Evolutionary conservation across 2,113 vertebrate genomes (phyloP), one percentile per base, ranked within the genome.

Genomic region (Rhinolophus ferrumequinum): DNA sequence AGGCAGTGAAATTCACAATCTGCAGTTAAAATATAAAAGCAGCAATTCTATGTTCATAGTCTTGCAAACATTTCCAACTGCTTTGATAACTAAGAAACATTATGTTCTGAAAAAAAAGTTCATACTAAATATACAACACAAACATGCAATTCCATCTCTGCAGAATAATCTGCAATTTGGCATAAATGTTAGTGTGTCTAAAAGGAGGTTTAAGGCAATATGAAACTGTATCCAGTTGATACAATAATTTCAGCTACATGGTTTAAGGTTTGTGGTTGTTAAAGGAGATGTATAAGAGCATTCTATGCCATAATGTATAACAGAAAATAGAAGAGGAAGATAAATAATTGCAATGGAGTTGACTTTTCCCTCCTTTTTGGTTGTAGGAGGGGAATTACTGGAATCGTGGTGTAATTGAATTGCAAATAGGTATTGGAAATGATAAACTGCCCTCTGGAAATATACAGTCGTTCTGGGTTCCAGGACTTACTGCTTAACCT

Each of bases 1-100:
- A 99, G 99, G 99, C 99, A 99, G 99, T 99, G 99, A 99, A 99
- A 99, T 99, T 99, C 99, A 99, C 99, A 99, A 99, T 99, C 98
- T 99, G 99, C 99, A 99, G 99, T 99, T 99, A 98, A 98, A 99
- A 99, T 99, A 99, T 98, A 98, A 99, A 99, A 99, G 99, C 99
- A 99, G 99, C 99, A 99, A 99, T 98, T 99, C 99, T 99, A 99
- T 99, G 98, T 99, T 98, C 98, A 99, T 99, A 99, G 99, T 99
- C 99, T 99, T 99, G 99, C 99, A 99, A 97, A 99, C 99, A 99
- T 99, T 99, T 99, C 98, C 99, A 98, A 99, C 99, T 99, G 99
- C 99, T 99, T 98, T 97, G 98, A 99, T 99, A 99, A 98, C 98
- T 99, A 99, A 98, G 99, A 98, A 99, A 99, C 98, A 99, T 97